These are phyloP conservation scores for Heliconius erato DNA, from an alignment of 2,888 invertebrate species.

Conservation along the genomic window DNA sequence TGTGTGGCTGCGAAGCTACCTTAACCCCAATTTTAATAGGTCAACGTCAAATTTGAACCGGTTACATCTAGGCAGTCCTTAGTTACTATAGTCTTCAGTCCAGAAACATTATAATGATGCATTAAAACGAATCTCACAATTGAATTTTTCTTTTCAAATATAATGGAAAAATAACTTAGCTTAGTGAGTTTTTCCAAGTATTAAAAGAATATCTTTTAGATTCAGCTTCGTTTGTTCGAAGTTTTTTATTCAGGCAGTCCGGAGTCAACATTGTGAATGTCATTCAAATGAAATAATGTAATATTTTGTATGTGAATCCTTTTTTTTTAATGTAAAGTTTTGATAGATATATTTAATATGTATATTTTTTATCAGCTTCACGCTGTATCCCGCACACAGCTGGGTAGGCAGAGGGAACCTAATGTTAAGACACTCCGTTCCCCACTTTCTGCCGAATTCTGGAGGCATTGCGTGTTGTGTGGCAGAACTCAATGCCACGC, in stretches of 20 bases:
- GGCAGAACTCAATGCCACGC: no score
- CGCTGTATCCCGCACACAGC: no score
- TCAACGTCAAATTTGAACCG: not conserved
- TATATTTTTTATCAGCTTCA: no score
- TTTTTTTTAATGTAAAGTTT: not conserved
- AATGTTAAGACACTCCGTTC: no score
- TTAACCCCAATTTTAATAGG: not conserved
- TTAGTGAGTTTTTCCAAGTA: constrained; percentile 20
- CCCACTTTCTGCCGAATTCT: no score
- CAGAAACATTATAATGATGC: constrained; percentile 9
- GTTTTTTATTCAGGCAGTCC: constrained; percentile 18
- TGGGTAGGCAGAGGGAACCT: no score
- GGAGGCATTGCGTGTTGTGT: no score
- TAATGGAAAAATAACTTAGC: constrained; percentile 27
- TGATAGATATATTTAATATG: no score
- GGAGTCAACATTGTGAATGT: constrained; percentile 20
- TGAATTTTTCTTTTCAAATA: constrained; percentile 16
- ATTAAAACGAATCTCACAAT: constrained; percentile 12
- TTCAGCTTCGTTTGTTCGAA: constrained; percentile 25
- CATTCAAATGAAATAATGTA: constrained; percentile 15
- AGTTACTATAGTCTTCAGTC: not conserved
- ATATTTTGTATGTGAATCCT: not conserved
- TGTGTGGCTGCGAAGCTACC: not conserved
- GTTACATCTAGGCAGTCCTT: not conserved
- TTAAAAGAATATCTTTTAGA: constrained; percentile 29